phyloP scores from a whole-genome alignment of 30 jellyfish, hydroid and myxozoan genomes.

The Turritopsis rubra region DNA sequence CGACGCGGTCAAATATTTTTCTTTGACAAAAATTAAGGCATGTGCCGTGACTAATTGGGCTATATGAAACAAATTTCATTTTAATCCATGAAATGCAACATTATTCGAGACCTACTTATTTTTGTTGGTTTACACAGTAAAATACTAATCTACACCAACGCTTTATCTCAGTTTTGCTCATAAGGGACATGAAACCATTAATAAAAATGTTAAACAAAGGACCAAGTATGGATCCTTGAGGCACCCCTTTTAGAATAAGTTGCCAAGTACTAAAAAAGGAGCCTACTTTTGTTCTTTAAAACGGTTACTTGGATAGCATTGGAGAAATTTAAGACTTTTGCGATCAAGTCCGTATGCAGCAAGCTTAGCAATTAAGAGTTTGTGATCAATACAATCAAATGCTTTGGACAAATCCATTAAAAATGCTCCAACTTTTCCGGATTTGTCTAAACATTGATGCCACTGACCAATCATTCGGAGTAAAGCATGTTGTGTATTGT shows the following conservation, averaged over 20 bases:
- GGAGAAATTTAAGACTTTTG: neutral
- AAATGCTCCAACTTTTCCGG: neutral
- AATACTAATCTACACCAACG: no score
- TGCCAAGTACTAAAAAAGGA: neutral
- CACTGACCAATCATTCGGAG: neutral
- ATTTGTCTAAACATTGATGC: neutral
- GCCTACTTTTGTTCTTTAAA: neutral
- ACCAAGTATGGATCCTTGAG: neutral
- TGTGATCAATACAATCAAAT: neutral
- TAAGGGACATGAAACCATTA: neutral
- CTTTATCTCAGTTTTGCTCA: no score
- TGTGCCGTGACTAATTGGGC: no score
- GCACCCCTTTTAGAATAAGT: neutral
- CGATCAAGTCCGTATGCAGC: neutral
- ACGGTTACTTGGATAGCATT: neutral
- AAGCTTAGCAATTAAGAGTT: neutral
- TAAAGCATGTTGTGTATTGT: neutral
- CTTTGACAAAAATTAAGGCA: no score
- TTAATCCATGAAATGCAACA: no score
- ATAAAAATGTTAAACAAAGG: neutral
- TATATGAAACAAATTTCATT: no score
- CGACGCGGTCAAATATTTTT: no score
- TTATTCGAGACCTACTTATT: no score
- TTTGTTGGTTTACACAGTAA: no score
- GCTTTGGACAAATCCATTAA: neutral